Base-by-base conservation (phyloP, 2,797 vertebrate genomes). In the Platyrinchus mystaceus region DNA sequence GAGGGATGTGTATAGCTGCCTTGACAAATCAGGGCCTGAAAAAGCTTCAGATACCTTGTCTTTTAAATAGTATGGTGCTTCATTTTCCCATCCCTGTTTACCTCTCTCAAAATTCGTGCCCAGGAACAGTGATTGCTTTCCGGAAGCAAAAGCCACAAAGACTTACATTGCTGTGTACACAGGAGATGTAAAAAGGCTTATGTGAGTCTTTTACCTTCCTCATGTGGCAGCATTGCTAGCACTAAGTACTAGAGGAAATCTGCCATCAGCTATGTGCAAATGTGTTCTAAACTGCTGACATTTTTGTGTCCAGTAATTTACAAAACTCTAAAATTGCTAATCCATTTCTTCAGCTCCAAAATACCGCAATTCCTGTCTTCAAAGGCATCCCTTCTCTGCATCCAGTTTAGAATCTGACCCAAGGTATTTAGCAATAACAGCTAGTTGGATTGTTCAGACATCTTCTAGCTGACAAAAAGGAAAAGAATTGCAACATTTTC, bases 121-220 rank as follows among this genome's bases (percentile, higher is more conserved):
- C 23, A 39, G 32, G 10, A 74, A 47, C 6, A 69, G 28, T 0
- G 0, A 64, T 7, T 67, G 22, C 62, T 34, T 68, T 60, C 28
- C 49, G 41, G 58, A 76, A 80, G 55, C 13, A 52, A 62, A 8
- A 50, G 21, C 6, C 34, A 52, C 16, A 67, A 53, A 80, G 69
- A 3, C 2, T 14, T 56, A 37, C 0, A 1, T 23, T 66, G 22
- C 39, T 58, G 12, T 17, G 15, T 6, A 70, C 19, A 28, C 20
- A 46, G 47, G 17, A 62, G 47, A 27, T 44, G 4, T 16, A 67
- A 66, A 77, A 69, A 74, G 8, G 27, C 17, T 68, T 47, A 12
- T 4, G 3, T 10, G 32, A 52, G 16, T 46, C 49, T 88, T 64
- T 8, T 16, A 21, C 12, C 18, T 3, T 78, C 53, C 14, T 59